phyloP scores from a whole-genome alignment of 2,888 invertebrate species.

The Stramonita haemastoma region DNA sequence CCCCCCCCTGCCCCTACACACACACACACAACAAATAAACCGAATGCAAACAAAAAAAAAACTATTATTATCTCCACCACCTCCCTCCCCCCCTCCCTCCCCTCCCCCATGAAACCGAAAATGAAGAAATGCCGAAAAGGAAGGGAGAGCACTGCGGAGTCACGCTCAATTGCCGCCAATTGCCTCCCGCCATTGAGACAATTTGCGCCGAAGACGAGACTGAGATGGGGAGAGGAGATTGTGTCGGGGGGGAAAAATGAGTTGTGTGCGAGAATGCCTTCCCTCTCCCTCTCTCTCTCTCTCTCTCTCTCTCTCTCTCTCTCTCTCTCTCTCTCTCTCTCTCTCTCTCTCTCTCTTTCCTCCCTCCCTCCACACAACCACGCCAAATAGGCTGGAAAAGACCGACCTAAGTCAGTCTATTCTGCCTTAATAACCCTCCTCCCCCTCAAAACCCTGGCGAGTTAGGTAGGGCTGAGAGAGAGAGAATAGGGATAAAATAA shows the following conservation, averaged over 20 bases:
- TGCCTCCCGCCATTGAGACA: constrained; percentile 42
- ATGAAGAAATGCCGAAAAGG: not conserved
- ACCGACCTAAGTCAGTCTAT: not conserved
- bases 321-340: not conserved
- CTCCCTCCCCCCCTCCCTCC: not conserved
- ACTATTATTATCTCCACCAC: not conserved
- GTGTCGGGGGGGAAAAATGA: constrained; percentile 41
- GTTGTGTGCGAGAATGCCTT: constrained; percentile 39
- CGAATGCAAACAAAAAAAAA: not conserved
- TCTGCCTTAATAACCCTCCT: too few relatives aligned
- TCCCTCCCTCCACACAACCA: not conserved
- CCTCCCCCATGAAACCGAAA: not conserved
- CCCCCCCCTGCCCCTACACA: too few relatives aligned
- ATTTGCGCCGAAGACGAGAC: constrained; percentile 36
- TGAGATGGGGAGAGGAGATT: constrained; percentile 39
- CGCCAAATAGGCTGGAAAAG: not conserved
- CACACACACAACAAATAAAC: not conserved
- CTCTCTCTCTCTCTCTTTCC: not conserved
- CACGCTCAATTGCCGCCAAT: constrained; percentile 44
- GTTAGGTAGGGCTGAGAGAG: not conserved
- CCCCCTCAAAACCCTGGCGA: too few relatives aligned
- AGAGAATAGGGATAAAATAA: not conserved
- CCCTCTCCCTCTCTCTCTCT: not conserved
- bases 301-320: too few relatives aligned
- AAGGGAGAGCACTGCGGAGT: constrained; percentile 13